Percentiles rank a stretch among this genome's conserved stretches.
Evolutionary conservation across 2,797 vertebrate genomes (phyloP).

Genomic region (Cyprinodon diabolis): DNA sequence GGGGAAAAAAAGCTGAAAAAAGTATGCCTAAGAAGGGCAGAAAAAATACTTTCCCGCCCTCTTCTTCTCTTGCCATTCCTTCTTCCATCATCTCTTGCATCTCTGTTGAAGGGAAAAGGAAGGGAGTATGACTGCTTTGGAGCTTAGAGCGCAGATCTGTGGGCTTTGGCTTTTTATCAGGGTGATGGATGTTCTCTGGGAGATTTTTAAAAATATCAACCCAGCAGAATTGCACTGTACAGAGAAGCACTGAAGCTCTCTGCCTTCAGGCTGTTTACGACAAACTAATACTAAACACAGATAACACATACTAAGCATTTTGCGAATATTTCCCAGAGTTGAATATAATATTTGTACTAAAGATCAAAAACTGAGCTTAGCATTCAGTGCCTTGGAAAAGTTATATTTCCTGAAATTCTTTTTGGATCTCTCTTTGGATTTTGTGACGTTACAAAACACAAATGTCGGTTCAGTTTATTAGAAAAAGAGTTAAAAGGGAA

Average conservation of each 20-base stretch:
- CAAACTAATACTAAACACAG: slow-evolving; percentile 26
- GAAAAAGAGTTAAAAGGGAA: background rate
- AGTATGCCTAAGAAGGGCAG: slow-evolving; percentile 60
- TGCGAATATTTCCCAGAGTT: slow-evolving; percentile 16
- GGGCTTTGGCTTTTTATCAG: slow-evolving; percentile 68
- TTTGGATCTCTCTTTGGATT: background rate
- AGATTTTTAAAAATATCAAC: slow-evolving; percentile 66
- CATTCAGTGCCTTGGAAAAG: background rate
- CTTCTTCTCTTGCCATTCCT: slow-evolving; percentile 29
- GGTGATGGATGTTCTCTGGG: slow-evolving; percentile 54
- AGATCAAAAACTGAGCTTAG: background rate
- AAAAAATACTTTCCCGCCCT: slow-evolving; percentile 35
- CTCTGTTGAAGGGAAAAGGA: slow-evolving; percentile 48
- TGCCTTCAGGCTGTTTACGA: slow-evolving; percentile 56
- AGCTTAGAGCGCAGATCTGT: slow-evolving; percentile 60
- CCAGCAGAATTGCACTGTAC: slow-evolving; percentile 50
- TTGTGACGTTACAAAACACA: background rate
- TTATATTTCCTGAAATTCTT: background rate
- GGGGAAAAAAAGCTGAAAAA: slow-evolving; percentile 32
- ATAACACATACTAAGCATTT: slow-evolving; percentile 35
- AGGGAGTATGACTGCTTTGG: slow-evolving; percentile 40
- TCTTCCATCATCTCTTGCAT: slow-evolving; percentile 52
- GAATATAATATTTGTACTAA: slow-evolving; percentile 14
- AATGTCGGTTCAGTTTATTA: background rate
- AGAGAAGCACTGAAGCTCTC: slow-evolving; percentile 23